Conservation (phyloP, 2,797 vertebrate species). For the Coluber constrictor region DNA sequence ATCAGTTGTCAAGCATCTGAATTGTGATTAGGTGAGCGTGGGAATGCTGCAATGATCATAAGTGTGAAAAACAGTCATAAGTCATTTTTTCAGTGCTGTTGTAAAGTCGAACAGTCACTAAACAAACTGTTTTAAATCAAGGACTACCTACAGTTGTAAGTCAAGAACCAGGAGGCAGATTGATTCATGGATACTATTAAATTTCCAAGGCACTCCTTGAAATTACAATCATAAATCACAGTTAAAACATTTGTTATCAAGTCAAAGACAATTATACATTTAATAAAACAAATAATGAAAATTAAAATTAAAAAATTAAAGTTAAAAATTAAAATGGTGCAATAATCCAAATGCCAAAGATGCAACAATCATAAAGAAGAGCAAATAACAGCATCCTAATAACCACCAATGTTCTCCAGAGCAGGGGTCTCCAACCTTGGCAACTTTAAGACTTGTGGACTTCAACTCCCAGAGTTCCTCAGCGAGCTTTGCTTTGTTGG, state of each 20-base stretch:
- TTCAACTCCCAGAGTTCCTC: too few species aligned
- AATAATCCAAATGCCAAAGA: neutral
- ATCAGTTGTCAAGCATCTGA: neutral
- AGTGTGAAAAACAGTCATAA: neutral
- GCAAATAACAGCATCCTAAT: neutral
- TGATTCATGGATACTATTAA: neutral
- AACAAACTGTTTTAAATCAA: neutral
- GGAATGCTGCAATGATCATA: neutral
- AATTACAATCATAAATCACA: neutral
- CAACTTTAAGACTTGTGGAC: too few species aligned
- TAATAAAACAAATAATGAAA: neutral
- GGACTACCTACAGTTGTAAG: neutral
- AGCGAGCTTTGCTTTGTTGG: too few species aligned
- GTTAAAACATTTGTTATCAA: neutral
- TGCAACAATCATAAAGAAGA: neutral
- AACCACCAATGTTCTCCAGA: neutral
- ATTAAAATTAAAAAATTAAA: too few species aligned
- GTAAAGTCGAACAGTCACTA: neutral
- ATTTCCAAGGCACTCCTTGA: neutral
- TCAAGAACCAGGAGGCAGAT: neutral
- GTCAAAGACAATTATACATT: neutral
- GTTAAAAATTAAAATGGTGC: neutral
- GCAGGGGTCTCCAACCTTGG: too few species aligned
- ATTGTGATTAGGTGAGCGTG: neutral
- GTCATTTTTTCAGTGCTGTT: neutral